Evolutionary conservation across 2,113 vertebrate species (phyloP).

Genomic region (Antennarius striatus): DNA sequence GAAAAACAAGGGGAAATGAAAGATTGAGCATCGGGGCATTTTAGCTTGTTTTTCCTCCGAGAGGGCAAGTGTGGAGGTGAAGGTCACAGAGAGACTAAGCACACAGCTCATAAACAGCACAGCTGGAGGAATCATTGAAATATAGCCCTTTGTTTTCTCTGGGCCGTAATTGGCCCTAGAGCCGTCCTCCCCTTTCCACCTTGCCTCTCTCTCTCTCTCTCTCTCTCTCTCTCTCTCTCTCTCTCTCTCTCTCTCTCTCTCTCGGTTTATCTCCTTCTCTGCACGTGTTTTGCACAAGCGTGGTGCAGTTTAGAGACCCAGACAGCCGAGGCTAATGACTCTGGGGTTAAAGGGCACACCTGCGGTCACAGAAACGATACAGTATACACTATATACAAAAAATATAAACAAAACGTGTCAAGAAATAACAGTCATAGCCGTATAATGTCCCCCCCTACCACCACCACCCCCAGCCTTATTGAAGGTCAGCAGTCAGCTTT

Average conservation of each 20-base stretch:
- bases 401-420: conserved; percentile 67
- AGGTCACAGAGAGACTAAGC: conserved; percentile 78
- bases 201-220: conserved; percentile 27
- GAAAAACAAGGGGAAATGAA: conserved; percentile 69
- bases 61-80: conserved; percentile 78
- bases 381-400: conserved; percentile 73
- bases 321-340: conserved; percentile 75
- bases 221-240: conserved; percentile 11
- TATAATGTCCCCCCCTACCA: neutral
- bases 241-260: conserved; percentile 17
- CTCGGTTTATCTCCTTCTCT: conserved; percentile 42
- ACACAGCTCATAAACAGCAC: conserved; percentile 78
- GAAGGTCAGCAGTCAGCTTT: conserved; percentile 19
- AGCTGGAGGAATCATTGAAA: conserved; percentile 79
- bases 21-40: conserved; percentile 73
- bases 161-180: conserved; percentile 75
- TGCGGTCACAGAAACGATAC: conserved; percentile 69
- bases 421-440: conserved; percentile 53
- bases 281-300: conserved; percentile 67
- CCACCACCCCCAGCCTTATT: conserved; percentile 1
- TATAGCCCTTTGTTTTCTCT: conserved; percentile 77
- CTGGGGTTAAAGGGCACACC: conserved; percentile 73
- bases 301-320: conserved; percentile 69
- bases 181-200: conserved; percentile 66
- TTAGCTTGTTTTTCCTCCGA: conserved; percentile 76